Conservation (phyloP, 2,797 vertebrate species). For the Lacerta agilis region DNA sequence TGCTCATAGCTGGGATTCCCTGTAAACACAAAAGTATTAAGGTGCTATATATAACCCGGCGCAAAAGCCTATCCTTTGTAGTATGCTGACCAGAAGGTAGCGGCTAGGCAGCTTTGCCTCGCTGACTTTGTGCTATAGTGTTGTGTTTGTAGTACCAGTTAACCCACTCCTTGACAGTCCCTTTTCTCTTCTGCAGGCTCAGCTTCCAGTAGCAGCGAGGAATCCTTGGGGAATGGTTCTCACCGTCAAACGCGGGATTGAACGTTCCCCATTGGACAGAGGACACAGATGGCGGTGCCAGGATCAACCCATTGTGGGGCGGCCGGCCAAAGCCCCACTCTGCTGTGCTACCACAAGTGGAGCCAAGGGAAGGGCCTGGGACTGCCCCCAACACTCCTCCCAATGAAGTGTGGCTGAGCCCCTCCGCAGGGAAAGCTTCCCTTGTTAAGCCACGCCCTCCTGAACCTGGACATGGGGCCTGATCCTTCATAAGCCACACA, state of each 20-base stretch:
- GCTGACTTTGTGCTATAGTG: too few species aligned
- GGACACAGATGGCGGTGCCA: not conserved
- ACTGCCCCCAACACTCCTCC: slow-evolving; percentile 13
- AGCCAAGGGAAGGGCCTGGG: slow-evolving; percentile 35
- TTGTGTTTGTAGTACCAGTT: not conserved
- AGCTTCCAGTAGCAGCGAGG: slow-evolving; percentile 8
- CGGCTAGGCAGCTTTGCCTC: not conserved
- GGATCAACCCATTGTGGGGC: not conserved
- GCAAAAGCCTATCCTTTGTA: too few species aligned
- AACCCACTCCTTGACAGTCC: not conserved
- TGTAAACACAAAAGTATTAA: not conserved
- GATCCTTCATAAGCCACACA: not conserved
- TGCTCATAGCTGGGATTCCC: not conserved
- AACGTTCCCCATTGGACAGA: slow-evolving; percentile 43
- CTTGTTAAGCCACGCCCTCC: not conserved
- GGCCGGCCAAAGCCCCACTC: slow-evolving; percentile 16
- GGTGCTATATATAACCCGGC: not conserved
- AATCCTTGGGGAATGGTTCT: not conserved
- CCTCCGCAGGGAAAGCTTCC: not conserved
- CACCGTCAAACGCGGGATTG: slow-evolving; percentile 34
- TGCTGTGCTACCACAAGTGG: slow-evolving; percentile 63
- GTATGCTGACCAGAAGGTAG: too few species aligned
- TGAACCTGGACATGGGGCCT: not conserved
- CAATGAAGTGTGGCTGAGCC: not conserved
- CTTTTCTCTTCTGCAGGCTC: slow-evolving; percentile 48